Percentiles rank a stretch among this genome's conserved stretches.
phyloP scores from a whole-genome alignment of 2,888 invertebrate species.

The Drosophila hamatofila region DNA sequence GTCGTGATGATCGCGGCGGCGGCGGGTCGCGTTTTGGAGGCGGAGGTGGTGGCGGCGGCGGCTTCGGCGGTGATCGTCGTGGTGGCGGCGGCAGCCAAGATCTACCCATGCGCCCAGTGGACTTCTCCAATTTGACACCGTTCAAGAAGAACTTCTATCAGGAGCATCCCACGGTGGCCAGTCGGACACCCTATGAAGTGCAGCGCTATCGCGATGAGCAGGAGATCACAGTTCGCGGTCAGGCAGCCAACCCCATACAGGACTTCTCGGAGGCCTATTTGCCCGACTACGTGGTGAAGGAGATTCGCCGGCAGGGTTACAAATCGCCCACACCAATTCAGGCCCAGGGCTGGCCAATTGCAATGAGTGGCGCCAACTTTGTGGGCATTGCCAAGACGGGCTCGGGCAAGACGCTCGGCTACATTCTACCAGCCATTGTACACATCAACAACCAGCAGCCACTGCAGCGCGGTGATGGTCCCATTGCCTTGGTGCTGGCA shows the following conservation, averaged over 20 bases:
- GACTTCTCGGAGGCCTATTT: conserved; percentile 92
- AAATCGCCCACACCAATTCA: conserved; percentile 93
- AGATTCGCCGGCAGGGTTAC: conserved; percentile 89
- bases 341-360: conserved; percentile 95
- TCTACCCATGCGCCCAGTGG: conserved; percentile 92
- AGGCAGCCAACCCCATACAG: conserved; percentile 91
- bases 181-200: conserved; percentile 89
- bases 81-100: conserved; percentile 90
- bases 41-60: conserved; percentile 91
- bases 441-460: conserved; percentile 94
- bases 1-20: conserved; percentile 85
- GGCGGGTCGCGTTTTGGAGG: conserved; percentile 90
- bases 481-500: conserved; percentile 92
- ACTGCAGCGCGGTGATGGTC: conserved; percentile 92
- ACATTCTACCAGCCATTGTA: conserved; percentile 93
- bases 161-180: conserved; percentile 89
- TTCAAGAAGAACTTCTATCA: conserved; percentile 94
- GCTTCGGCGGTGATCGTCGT: conserved; percentile 75
- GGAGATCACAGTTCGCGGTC: conserved; percentile 91
- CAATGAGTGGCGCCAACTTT: conserved; percentile 92
- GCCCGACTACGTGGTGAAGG: conserved; percentile 90
- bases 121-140: conserved; percentile 88
- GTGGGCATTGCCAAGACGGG: conserved; percentile 95
- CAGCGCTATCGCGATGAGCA: conserved; percentile 89
- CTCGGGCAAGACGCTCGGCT: conserved; percentile 92